These are phyloP conservation scores for Ellobius talpinus DNA, from an alignment of 2,113 vertebrate species.

Conservation along the genomic window DNA sequence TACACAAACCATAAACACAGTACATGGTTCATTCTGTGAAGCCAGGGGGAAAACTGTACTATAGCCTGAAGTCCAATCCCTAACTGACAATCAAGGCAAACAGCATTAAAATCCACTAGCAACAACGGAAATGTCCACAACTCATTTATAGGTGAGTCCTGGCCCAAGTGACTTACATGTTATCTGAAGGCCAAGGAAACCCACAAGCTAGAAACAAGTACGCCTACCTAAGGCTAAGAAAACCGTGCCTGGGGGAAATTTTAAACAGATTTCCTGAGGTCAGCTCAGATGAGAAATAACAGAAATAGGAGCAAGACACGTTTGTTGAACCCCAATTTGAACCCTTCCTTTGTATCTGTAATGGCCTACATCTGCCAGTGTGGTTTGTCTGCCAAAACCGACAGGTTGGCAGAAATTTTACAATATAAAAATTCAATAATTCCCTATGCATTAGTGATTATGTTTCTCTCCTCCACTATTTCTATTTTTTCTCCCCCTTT, in stretches of 20 bases:
- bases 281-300: neutral
- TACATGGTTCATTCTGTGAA: no score
- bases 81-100: no score
- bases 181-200: neutral
- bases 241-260: neutral
- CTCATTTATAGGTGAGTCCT: neutral
- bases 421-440: neutral
- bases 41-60: no score
- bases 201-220: neutral
- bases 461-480: neutral
- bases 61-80: no score
- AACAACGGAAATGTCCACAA: neutral
- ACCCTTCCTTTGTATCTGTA: neutral
- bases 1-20: no score
- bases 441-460: neutral
- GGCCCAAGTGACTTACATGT: neutral
- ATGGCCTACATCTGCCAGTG: neutral
- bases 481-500: neutral
- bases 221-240: neutral
- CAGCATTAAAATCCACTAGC: slow-evolving; percentile 18
- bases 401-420: slow-evolving; percentile 8
- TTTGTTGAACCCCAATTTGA: neutral
- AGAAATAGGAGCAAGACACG: neutral
- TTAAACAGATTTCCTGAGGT: neutral
- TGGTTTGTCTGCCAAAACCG: neutral